Evolutionary conservation across 1,140 invertebrate species (phyloP).

Genomic region (Aphelenchoides avenae): DNA sequence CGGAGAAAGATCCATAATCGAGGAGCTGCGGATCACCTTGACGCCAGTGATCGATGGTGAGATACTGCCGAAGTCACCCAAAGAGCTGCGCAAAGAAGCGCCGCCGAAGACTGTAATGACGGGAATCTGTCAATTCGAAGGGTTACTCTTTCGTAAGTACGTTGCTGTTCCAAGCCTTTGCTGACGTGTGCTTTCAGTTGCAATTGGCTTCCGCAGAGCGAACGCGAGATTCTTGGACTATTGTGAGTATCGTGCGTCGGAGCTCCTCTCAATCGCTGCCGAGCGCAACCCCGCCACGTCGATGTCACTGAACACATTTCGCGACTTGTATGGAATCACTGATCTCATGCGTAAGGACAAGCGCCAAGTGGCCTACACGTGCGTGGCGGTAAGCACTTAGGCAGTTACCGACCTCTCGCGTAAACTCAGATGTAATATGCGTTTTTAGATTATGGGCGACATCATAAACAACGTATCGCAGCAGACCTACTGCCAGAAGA

Average conservation of each 20-base stretch:
- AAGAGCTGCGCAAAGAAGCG: slow-evolving; percentile 44
- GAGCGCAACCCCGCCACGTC: neutral
- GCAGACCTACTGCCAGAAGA: slow-evolving; percentile 25
- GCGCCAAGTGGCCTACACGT: slow-evolving; percentile 6
- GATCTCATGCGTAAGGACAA: slow-evolving; percentile 27
- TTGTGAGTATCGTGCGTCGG: slow-evolving; percentile 16
- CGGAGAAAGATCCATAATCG: slow-evolving; percentile 1
- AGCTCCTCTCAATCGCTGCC: slow-evolving; percentile 11
- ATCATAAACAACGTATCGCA: slow-evolving; percentile 20
- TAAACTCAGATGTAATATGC: no score
- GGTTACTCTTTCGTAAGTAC: slow-evolving; percentile 45
- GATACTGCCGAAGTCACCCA: slow-evolving; percentile 31
- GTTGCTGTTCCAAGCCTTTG: neutral
- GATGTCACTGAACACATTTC: slow-evolving; percentile 27
- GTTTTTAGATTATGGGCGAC: slow-evolving; percentile 35
- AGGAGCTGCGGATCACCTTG: slow-evolving; percentile 17
- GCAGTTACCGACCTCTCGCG: no score
- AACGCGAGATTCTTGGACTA: slow-evolving; percentile 27
- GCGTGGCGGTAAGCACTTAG: slow-evolving; percentile 17
- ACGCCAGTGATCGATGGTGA: slow-evolving; percentile 29
- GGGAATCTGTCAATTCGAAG: slow-evolving; percentile 42
- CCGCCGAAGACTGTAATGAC: slow-evolving; percentile 36
- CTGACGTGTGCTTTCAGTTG: slow-evolving; percentile 3
- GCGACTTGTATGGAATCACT: slow-evolving; percentile 31
- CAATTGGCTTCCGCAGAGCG: slow-evolving; percentile 17